Conservation (phyloP, 1,140 invertebrate genomes). For the Zaprionus ghesquierei region DNA sequence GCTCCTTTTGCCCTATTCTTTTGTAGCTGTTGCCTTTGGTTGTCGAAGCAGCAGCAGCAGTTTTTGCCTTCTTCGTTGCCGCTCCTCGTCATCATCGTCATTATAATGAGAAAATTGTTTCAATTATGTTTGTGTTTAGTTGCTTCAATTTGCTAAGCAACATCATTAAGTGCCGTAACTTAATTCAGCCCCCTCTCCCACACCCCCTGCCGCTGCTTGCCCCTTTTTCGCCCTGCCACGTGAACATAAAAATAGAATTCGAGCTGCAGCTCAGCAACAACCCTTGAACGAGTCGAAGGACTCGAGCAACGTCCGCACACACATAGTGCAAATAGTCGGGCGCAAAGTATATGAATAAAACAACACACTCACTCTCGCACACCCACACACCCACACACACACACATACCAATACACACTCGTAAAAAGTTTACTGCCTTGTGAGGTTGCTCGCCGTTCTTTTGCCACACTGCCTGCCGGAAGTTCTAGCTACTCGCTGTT, state of each 20-base stretch:
- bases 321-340: slow-evolving; percentile 46
- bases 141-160: slow-evolving; percentile 81
- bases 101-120: slow-evolving; percentile 81
- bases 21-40: slow-evolving; percentile 23
- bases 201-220: not conserved
- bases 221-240: not conserved
- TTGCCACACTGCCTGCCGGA: slow-evolving; percentile 51
- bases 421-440: slow-evolving; percentile 56
- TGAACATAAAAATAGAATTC: slow-evolving; percentile 73
- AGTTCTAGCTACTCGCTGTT: slow-evolving; percentile 38
- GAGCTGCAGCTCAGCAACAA: slow-evolving; percentile 45
- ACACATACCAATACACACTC: slow-evolving; percentile 49
- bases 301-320: slow-evolving; percentile 4
- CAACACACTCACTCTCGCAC: slow-evolving; percentile 38
- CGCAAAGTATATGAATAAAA: slow-evolving; percentile 67
- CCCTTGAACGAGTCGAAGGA: slow-evolving; percentile 34
- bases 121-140: slow-evolving; percentile 81
- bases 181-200: slow-evolving; percentile 42
- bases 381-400: slow-evolving; percentile 23
- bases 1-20: not conserved
- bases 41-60: not conserved
- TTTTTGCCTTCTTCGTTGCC: slow-evolving; percentile 26
- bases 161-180: slow-evolving; percentile 77
- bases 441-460: slow-evolving; percentile 25
- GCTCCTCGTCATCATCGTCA: slow-evolving; percentile 49